Base-by-base conservation (phyloP, 2,797 vertebrate species). In the Coreius guichenoti region DNA sequence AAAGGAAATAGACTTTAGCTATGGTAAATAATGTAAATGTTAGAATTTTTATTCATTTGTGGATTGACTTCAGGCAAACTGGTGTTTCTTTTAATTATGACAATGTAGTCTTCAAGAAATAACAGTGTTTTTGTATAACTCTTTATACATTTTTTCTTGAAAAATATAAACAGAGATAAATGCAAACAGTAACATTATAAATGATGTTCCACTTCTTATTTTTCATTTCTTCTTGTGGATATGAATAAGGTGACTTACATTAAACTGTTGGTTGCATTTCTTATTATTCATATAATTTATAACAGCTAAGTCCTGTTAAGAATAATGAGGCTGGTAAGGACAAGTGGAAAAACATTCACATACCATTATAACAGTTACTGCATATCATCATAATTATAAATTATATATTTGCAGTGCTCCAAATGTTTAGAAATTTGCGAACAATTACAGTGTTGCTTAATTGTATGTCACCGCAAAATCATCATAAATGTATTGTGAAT, bases 1-100 rank as follows among this genome's bases (percentile, higher is more conserved):
- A 65, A 63, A 43, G 3, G 23, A 82, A 81, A 47, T 63, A 82
- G 29, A 68, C 61, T 83, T 68, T 29, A 68, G 31, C 47, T 75
- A 12, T 33, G 45, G 31, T 77, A 54, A 77, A 81, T 81, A 68
- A 83, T 67, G 45, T 68, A 84, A 83, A 83, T 83, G 29, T 51
- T 49, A 5, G 8, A 4, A 3, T 61, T 65, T 23, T 74, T 58
- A 82, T 82, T 67, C 8, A 74, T 29, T 74, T 82, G 39, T 82
- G 49, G n/a, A 43, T 63, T 61, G 51, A 73, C 61, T 77, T 43
- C n/a, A 56, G 73, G 82, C 73, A 54, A 68, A 56, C 45, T 65
- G 58, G 39, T 65, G 54, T 68, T 78, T 84, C 17, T 26, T 84
- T 84, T 77, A 68, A 54, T 77, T 43, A 33, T 68, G 33, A 84